Evolutionary conservation across 2,888 invertebrate species (phyloP), one percentile per base, ranked within the genome.

Genomic region (Platycheirus rosarum): DNA sequence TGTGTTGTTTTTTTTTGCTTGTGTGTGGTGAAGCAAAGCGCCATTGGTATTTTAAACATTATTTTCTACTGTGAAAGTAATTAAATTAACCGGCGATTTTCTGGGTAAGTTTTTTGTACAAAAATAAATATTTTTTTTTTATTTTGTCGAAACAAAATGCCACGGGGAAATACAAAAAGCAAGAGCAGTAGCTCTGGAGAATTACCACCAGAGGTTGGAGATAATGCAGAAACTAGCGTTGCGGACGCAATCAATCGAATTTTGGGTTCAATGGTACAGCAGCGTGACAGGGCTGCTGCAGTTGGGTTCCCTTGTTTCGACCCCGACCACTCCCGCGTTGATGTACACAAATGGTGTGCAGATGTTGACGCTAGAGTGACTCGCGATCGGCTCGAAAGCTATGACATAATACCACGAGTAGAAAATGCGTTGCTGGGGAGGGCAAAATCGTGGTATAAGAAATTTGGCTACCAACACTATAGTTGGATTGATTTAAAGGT

Each of bases 401-500:
- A 70, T 40, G 80, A 76, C 16, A 65, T 66, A 8, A 73, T 80
- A 11, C 76, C 74, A 8, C 76, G 55, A 57, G 74, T 74, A 8
- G 73, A 80, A 71, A 60, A 46, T n/a, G 16, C 73, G 6, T 63
- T 74, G 32, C 32, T 69, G 0, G 55, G 69, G 8, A 73, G 69
- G 46, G 63, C 68, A 60, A 77, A 84, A 57, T 18, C 14, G 29
- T 84, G 75, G 84, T 76, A 68, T 18, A 16, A 49, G 6, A 80
- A 75, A 51, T 74, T 70, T 65, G 79, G 80, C 8, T 84, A 76
- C 40, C 79, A 79, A 66, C 74, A 77, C 62, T 78, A 80, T 35
- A 57, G 51, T n/a, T 84, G 69, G 77, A 26, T 46, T 23, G 78
- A 82, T 70, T 65, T 84, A 51, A 76, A 62, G 18, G 76, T 76